Conservation (phyloP, 2,888 invertebrate genomes). For the Merodon equestris region DNA sequence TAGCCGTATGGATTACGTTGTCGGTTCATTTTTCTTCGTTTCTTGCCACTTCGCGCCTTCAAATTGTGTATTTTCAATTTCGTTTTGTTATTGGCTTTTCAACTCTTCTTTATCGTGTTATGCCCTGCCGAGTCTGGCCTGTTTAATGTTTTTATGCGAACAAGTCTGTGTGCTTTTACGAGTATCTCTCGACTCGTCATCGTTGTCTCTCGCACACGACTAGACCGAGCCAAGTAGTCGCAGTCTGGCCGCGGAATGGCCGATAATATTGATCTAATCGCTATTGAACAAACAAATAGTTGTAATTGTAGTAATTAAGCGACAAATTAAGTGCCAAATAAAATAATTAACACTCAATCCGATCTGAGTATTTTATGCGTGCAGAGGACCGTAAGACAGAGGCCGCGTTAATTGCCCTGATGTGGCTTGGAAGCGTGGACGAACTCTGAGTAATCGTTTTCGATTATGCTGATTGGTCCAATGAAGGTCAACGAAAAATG, state of each 20-base stretch:
- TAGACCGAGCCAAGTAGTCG: neutral
- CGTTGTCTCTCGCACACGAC: neutral
- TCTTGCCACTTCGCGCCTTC: too few species aligned
- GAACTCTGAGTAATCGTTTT: too few species aligned
- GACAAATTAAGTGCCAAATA: constrained; percentile 23
- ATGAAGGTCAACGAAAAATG: too few species aligned
- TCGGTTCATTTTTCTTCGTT: too few species aligned
- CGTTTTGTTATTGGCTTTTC: constrained; percentile 27
- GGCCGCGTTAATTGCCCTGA: too few species aligned
- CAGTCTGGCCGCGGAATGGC: neutral
- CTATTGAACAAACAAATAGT: constrained; percentile 15
- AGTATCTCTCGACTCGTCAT: constrained; percentile 4
- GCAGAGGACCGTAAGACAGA: too few species aligned
- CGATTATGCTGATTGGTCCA: too few species aligned
- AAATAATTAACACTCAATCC: constrained; percentile 27
- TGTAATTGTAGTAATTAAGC: constrained; percentile 34
- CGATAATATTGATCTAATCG: constrained; percentile 50
- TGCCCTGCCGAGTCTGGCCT: too few species aligned
- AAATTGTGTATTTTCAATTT: constrained; percentile 11
- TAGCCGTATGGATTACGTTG: too few species aligned
- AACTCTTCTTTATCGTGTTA: neutral
- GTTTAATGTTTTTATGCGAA: neutral
- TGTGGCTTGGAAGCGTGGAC: too few species aligned
- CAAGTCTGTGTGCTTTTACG: too few species aligned
- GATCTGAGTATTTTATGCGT: too few species aligned